These are phyloP conservation scores for Octomys mimax DNA, from an alignment of 2,797 vertebrate species.

Conservation along the genomic window DNA sequence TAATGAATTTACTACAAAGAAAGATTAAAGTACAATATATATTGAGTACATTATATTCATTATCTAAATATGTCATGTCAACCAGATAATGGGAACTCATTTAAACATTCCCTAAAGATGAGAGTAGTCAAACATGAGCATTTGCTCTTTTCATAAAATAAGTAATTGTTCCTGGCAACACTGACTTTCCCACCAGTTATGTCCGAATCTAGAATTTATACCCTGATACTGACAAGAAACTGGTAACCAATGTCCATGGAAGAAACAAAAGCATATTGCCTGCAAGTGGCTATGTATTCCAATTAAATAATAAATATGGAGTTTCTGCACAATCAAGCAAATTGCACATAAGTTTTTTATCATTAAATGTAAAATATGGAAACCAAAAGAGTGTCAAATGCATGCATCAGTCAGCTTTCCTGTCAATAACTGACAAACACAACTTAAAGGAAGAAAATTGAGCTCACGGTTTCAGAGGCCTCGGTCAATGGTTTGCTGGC, in stretches of 20 bases:
- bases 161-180: not conserved
- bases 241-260: not conserved
- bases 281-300: not conserved
- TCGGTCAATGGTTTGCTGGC: not conserved
- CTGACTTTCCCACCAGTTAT: not conserved
- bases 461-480: not conserved
- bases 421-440: not conserved
- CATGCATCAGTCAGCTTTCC: not conserved
- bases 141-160: not conserved
- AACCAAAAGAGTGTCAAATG: not conserved
- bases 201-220: not conserved
- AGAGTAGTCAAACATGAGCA: not conserved
- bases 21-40: not conserved
- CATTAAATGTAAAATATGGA: slow-evolving; percentile 4
- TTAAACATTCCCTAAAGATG: not conserved
- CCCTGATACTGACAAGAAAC: too few relatives aligned
- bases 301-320: not conserved
- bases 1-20: not conserved
- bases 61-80: not conserved
- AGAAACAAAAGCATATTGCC: not conserved
- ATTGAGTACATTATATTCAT: not conserved
- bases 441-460: not conserved
- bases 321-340: not conserved
- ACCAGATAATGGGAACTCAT: not conserved
- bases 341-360: not conserved